A percentile compares a stretch with the other conserved stretches of the same genome.
Evolutionary conservation across 2,888 invertebrate species (phyloP).

Genomic region (Microchrysa polita): DNA sequence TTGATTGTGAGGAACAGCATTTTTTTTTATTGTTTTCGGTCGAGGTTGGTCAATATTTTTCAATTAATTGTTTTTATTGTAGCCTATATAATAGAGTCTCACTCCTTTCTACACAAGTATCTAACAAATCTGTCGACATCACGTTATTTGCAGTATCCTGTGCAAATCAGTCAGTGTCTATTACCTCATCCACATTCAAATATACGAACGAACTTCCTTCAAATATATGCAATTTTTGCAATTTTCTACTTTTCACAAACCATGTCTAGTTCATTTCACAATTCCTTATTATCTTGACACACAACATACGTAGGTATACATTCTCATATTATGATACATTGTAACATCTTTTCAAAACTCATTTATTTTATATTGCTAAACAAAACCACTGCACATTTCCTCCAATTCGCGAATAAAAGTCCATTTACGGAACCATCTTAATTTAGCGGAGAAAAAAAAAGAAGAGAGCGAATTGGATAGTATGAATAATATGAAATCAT

Average conservation of each 20-base stretch:
- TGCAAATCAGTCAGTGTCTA: too few species aligned
- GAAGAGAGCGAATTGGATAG: too few species aligned
- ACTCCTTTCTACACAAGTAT: too few species aligned
- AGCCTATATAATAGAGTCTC: too few species aligned
- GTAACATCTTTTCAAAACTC: slow-evolving; percentile 31
- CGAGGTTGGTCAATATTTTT: too few species aligned
- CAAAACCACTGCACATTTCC: slow-evolving; percentile 29
- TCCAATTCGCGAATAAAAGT: slow-evolving; percentile 21
- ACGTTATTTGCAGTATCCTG: too few species aligned
- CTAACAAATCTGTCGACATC: too few species aligned
- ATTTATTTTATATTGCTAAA: slow-evolving; percentile 32
- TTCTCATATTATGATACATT: slow-evolving; percentile 23
- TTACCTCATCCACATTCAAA: too few species aligned
- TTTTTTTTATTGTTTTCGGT: too few species aligned
- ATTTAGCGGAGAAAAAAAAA: slow-evolving; percentile 29
- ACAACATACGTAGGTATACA: too few species aligned
- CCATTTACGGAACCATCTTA: slow-evolving; percentile 32
- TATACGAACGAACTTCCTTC: neutral
- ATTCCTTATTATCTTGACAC: slow-evolving; percentile 1
- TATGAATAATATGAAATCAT: slow-evolving; percentile 19
- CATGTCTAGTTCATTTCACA: slow-evolving; percentile 10
- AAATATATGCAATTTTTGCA: neutral
- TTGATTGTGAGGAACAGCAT: too few species aligned
- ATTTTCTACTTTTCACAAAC: neutral
- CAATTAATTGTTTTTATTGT: too few species aligned